These are phyloP conservation scores for Thunnus thynnus DNA, from an alignment of 2,113 vertebrate species.

Conservation along the genomic window DNA sequence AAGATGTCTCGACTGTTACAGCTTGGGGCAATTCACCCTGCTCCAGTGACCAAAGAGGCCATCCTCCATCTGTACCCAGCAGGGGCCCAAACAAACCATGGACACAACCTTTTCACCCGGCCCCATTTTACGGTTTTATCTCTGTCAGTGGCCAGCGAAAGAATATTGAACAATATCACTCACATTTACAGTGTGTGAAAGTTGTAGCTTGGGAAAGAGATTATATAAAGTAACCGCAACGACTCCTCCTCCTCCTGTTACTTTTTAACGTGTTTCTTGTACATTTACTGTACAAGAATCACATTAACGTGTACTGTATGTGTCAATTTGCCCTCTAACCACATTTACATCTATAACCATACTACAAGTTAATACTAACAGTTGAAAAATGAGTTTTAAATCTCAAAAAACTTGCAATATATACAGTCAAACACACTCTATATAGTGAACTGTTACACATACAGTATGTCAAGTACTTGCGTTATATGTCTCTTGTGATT, in stretches of 20 bases:
- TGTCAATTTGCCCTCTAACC: not conserved
- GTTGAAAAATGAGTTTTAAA: not conserved
- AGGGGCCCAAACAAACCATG: constrained; percentile 40
- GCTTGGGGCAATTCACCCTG: constrained; percentile 46
- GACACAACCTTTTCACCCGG: constrained; percentile 46
- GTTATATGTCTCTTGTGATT: too few species aligned
- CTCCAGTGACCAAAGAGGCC: constrained; percentile 28
- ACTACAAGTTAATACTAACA: not conserved
- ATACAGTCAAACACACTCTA: too few species aligned
- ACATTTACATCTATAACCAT: not conserved
- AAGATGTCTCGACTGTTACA: constrained; percentile 54
- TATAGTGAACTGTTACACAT: too few species aligned
- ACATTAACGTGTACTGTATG: not conserved
- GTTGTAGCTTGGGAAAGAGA: constrained; percentile 15
- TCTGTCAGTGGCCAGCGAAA: constrained; percentile 33
- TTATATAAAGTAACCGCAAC: not conserved
- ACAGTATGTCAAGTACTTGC: too few species aligned
- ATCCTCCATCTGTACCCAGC: constrained; percentile 21
- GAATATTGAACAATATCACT: constrained; percentile 23
- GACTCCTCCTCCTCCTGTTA: not conserved
- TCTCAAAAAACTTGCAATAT: not conserved
- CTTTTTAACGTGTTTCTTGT: constrained; percentile 1
- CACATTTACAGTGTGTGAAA: constrained; percentile 34
- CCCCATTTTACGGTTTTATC: constrained; percentile 48
- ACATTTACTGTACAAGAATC: too few species aligned